Base-by-base conservation (phyloP, 2,797 vertebrate species). In the Pangasius macronema region DNA sequence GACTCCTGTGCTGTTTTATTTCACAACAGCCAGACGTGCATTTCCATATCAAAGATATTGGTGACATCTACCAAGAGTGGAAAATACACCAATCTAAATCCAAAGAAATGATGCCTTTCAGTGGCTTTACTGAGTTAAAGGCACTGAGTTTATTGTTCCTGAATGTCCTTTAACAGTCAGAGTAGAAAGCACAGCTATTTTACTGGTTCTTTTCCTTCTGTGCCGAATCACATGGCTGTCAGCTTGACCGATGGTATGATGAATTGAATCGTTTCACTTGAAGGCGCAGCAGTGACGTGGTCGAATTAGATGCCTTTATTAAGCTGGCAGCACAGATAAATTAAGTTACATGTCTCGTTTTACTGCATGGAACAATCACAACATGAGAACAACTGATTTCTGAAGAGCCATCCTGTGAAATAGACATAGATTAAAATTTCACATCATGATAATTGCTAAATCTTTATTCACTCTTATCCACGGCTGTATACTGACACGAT, bases 191-290 rank as follows among this genome's bases (percentile, higher is more conserved):
- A 59, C 53, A 24, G 55, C 20, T 22, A 24, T 39, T 59, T 79
- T 5, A 22, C 18, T 55, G 6, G 76, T 59, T 39, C 46, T 80
- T 73, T 57, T 55, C 55, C 80, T 70, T 84, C 59, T 81, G 33
- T 36, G 67, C 75, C 70, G 65, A 73, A 86, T 61, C 63, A 61
- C 36, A 85, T n/a, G 24, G 51, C 65, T 88, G 87, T 86, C 89
- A 87, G 68, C 61, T 80, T 76, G 87, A 90, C 49, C 59, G 88
- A 90, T 88, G 76, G 70, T 55, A 72, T 55, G 80, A 86, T 87
- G 46, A 88, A 86, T 86, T 63, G 63, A 79, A 86, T 83, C 73
- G 61, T 85, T 90, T 88, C 77, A 88, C 86, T 70, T 22, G 30
- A 57, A 79, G 18, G 76, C 16, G 8, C 77, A 3, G 59, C 20